Conservation (phyloP, 2,797 vertebrate genomes). For the Danio jaintianensis region DNA sequence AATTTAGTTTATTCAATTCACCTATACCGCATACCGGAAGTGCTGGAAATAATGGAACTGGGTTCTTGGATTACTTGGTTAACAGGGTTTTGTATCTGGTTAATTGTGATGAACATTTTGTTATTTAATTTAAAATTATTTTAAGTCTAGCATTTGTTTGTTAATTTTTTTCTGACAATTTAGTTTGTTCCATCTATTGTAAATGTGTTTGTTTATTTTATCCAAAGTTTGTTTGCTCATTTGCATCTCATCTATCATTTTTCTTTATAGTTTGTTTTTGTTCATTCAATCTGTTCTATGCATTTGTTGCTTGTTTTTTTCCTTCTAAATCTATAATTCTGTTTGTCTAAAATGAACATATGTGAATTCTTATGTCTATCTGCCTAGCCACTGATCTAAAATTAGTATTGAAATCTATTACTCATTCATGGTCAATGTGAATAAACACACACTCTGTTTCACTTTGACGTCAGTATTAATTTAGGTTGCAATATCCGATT, state of each 20-base stretch:
- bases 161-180: not conserved
- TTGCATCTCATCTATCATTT: not conserved
- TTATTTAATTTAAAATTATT: not conserved
- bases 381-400: not conserved
- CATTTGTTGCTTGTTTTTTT: too few relatives aligned
- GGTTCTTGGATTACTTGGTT: conserved; percentile 28
- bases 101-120: conserved; percentile 5
- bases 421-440: not conserved
- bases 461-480: not conserved
- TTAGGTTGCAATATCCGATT: not conserved
- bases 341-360: too few relatives aligned
- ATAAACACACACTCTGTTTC: not conserved
- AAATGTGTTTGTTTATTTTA: not conserved
- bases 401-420: not conserved
- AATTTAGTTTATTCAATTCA: too few relatives aligned
- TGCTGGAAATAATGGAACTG: not conserved
- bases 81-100: conserved; percentile 16
- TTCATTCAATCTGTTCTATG: not conserved
- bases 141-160: not conserved
- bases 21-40: too few relatives aligned
- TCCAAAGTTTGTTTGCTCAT: not conserved
- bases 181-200: not conserved
- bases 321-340: not conserved
- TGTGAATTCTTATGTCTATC: not conserved
- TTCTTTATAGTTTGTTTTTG: not conserved